Evolutionary conservation across 2,113 vertebrate genomes (phyloP).

Genomic region (Andinoacara biseriatus): DNA sequence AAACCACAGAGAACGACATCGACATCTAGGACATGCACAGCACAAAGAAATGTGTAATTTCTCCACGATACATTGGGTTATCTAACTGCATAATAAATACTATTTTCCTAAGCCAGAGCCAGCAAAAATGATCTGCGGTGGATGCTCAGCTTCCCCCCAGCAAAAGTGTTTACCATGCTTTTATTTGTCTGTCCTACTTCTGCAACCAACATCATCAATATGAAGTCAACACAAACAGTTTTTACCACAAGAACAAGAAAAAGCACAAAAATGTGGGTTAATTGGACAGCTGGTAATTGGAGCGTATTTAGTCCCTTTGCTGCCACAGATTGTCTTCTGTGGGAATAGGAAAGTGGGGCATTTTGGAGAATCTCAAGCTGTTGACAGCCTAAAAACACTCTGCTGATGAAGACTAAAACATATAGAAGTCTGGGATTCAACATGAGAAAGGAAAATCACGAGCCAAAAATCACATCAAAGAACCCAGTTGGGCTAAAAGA

Average conservation of each 20-base stretch:
- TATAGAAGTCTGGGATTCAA: background rate
- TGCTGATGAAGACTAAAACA: slow-evolving; percentile 11
- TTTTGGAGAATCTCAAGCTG: slow-evolving; percentile 34
- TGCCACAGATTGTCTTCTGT: slow-evolving; percentile 25
- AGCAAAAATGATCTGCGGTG: slow-evolving; percentile 16
- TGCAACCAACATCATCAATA: background rate
- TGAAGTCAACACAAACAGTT: background rate
- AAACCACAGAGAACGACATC: slow-evolving; percentile 23
- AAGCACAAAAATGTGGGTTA: slow-evolving; percentile 14
- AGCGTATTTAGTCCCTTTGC: slow-evolving; percentile 23
- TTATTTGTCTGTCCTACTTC: slow-evolving; percentile 48
- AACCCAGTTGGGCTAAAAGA: too few relatives aligned
- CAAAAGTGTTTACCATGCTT: background rate
- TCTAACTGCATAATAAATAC: slow-evolving; percentile 20
- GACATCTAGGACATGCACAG: background rate
- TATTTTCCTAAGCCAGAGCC: slow-evolving; percentile 19
- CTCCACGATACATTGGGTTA: slow-evolving; percentile 2
- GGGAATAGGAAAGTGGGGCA: slow-evolving; percentile 26
- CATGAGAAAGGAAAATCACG: background rate
- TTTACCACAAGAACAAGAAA: slow-evolving; percentile 20
- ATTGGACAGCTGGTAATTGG: slow-evolving; percentile 49
- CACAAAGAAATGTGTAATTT: slow-evolving; percentile 21
- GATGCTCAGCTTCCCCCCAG: background rate
- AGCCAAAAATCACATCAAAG: slow-evolving; percentile 23
- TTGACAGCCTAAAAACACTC: slow-evolving; percentile 33